Conservation (phyloP, 2,113 vertebrate species). For the Pungitius pungitius region DNA sequence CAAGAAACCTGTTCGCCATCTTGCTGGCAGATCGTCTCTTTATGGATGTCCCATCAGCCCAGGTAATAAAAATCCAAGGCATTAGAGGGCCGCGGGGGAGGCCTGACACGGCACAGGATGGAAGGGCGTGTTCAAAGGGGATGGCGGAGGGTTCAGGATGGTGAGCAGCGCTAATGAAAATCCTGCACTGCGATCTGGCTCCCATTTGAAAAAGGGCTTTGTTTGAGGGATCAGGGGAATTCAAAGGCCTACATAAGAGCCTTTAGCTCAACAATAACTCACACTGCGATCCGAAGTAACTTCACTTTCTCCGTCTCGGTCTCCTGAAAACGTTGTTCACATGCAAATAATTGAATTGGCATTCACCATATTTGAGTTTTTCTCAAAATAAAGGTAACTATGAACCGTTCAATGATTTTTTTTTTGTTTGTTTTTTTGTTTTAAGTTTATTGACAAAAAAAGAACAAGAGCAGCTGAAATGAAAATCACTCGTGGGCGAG, state of each 20-base stretch:
- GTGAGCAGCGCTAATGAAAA: constrained; percentile 50
- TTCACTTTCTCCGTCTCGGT: not conserved
- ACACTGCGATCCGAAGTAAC: not conserved
- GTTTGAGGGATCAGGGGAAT: constrained; percentile 38
- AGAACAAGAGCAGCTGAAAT: no score
- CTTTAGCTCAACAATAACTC: constrained; percentile 9
- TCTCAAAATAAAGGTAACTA: not conserved
- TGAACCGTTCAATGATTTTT: no score
- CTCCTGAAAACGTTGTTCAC: not conserved
- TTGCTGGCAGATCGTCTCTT: constrained; percentile 60
- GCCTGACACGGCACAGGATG: constrained; percentile 18
- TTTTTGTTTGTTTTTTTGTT: no score
- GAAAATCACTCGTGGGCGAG: no score
- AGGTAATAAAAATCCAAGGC: constrained; percentile 60
- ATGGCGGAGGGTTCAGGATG: constrained; percentile 28
- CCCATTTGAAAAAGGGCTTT: constrained; percentile 48
- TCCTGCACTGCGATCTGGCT: constrained; percentile 39
- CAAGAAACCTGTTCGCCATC: constrained; percentile 64
- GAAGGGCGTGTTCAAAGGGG: constrained; percentile 43
- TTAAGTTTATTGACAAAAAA: no score
- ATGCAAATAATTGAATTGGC: not conserved
- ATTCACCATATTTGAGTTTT: not conserved
- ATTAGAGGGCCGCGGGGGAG: constrained; percentile 43
- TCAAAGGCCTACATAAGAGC: not conserved
- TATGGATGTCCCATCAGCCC: constrained; percentile 54